phyloP scores from a whole-genome alignment of 2,888 invertebrate species.

The Chydorus sphaericus region DNA sequence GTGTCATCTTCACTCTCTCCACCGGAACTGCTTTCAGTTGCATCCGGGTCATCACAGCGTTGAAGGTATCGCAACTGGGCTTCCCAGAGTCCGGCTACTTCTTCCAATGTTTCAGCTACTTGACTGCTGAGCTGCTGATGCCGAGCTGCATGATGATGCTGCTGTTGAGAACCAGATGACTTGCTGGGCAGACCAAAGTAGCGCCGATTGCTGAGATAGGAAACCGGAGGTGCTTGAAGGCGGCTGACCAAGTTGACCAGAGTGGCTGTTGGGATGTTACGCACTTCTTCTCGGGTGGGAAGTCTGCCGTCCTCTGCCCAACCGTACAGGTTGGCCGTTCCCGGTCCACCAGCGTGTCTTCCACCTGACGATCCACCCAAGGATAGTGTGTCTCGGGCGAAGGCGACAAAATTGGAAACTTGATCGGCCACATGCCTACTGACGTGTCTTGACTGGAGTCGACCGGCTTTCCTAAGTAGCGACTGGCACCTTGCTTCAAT shows the following conservation, averaged over 20 bases:
- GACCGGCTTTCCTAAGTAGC: conserved; percentile 53
- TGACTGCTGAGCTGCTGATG: background rate
- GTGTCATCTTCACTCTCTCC: conserved; percentile 88
- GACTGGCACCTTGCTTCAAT: conserved; percentile 55
- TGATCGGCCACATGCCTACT: conserved; percentile 67
- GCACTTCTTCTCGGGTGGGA: conserved; percentile 13
- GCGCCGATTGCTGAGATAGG: conserved; percentile 18
- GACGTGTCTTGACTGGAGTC: conserved; percentile 56
- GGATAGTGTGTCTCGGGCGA: conserved; percentile 39
- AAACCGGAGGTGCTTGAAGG: conserved; percentile 34
- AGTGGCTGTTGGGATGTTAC: conserved; percentile 33
- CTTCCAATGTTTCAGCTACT: conserved; percentile 27
- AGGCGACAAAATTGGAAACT: conserved; percentile 56
- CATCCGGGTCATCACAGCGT: conserved; percentile 72
- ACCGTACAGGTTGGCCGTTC: conserved; percentile 12
- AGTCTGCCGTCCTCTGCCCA: conserved; percentile 20
- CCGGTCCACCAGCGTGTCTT: conserved; percentile 4
- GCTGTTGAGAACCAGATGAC: background rate
- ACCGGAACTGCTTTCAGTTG: conserved; percentile 83
- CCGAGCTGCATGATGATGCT: background rate
- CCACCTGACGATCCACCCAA: conserved; percentile 12
- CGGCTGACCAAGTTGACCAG: conserved; percentile 41
- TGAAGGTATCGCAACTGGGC: conserved; percentile 59
- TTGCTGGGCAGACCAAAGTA: conserved; percentile 4
- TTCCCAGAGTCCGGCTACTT: conserved; percentile 52